Percentiles rank a stretch among this genome's conserved stretches.
These are phyloP conservation scores for Acomys russatus DNA, from an alignment of 2,797 vertebrate species.

Conservation along the genomic window DNA sequence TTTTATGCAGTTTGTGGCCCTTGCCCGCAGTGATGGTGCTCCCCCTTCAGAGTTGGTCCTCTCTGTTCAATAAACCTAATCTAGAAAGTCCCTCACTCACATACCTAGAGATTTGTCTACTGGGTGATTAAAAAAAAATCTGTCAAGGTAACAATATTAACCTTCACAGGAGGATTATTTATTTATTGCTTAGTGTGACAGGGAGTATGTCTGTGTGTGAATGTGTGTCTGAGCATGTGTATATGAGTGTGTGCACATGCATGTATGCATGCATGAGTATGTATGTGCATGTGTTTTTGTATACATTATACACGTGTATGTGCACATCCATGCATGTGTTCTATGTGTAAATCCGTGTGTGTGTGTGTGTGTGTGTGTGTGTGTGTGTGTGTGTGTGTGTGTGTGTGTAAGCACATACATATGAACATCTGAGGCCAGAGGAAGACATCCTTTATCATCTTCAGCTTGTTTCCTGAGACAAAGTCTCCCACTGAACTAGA, in stretches of 20 bases:
- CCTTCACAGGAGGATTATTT: neutral
- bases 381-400: neutral
- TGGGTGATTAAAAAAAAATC: neutral
- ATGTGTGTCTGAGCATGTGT: neutral
- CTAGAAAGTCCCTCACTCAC: neutral
- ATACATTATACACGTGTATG: neutral
- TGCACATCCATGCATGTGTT: neutral
- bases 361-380: neutral
- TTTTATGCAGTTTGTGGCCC: neutral
- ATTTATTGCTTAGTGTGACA: neutral
- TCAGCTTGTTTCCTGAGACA: neutral
- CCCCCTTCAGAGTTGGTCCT: neutral
- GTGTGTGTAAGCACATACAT: neutral
- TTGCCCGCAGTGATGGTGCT: neutral
- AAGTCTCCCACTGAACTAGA: neutral
- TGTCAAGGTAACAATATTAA: neutral
- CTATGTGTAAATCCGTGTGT: neutral
- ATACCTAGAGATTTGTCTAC: neutral
- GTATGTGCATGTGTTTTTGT: neutral
- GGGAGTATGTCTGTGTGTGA: neutral
- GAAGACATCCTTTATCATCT: neutral
- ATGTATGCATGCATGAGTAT: neutral
- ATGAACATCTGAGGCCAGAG: neutral
- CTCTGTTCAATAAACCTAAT: neutral
- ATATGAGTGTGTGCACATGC: neutral